Evolutionary conservation across 2,113 vertebrate genomes (phyloP).

Genomic region (Petrocephalus microphthalmus): DNA sequence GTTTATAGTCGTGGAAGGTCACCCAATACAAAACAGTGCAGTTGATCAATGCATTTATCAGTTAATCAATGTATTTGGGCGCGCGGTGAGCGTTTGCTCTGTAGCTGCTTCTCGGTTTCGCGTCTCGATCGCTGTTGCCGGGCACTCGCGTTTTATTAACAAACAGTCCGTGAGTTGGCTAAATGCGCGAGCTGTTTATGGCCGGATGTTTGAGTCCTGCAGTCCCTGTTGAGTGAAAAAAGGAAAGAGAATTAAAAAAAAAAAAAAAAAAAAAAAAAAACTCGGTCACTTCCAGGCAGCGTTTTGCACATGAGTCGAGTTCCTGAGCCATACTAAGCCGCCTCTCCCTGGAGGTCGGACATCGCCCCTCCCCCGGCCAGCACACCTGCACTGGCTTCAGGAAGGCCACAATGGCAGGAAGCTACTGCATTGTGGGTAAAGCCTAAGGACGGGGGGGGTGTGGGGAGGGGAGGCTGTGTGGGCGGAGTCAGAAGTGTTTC

Average conservation of each 20-base stretch:
- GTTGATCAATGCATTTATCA: not conserved
- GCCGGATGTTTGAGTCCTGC: not conserved
- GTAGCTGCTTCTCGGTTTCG: not conserved
- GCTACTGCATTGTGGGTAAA: constrained; percentile 9
- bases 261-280: not conserved
- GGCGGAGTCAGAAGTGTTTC: not conserved
- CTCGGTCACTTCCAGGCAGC: not conserved
- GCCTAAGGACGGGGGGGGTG: not conserved
- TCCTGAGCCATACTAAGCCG: not conserved
- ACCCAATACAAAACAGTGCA: not conserved
- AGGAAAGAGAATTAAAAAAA: no score
- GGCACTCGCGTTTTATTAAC: not conserved
- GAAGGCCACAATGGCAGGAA: constrained; percentile 19
- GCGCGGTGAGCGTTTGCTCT: not conserved
- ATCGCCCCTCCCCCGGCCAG: not conserved
- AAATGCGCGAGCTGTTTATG: not conserved
- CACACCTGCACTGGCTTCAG: constrained; percentile 13
- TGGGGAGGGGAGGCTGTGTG: not conserved
- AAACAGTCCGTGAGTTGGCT: not conserved
- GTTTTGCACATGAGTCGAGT: not conserved
- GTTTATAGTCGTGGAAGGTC: not conserved
- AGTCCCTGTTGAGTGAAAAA: not conserved
- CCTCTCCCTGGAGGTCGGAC: not conserved
- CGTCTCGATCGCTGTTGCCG: not conserved
- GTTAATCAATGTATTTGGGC: not conserved